These are phyloP conservation scores for Dicerorhinus sumatrensis DNA, from an alignment of 2,113 vertebrate genomes.

Conservation along the genomic window DNA sequence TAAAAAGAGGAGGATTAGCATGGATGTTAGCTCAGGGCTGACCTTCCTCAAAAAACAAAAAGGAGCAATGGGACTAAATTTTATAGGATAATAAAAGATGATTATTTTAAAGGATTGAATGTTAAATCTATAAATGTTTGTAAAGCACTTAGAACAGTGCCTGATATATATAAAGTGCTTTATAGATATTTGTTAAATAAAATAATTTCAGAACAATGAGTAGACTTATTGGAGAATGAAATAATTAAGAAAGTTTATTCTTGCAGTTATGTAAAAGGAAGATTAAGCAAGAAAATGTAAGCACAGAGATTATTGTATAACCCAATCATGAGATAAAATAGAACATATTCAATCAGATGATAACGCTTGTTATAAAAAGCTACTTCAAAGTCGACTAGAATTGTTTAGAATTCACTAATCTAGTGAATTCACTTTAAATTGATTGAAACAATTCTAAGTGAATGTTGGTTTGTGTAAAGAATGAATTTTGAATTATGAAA, in stretches of 20 bases:
- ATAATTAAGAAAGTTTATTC: not conserved
- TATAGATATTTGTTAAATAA: not conserved
- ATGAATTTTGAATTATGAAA: not conserved
- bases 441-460: not conserved
- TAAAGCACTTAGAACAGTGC: not conserved
- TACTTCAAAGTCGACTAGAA: not conserved
- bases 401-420: not conserved
- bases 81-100: not conserved
- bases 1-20: no score
- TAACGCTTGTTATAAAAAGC: not conserved
- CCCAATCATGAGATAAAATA: not conserved
- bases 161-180: not conserved
- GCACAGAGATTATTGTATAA: not conserved
- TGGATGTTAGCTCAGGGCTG: no score
- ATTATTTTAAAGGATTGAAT: not conserved
- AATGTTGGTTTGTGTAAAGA: not conserved
- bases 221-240: not conserved
- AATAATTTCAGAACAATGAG: not conserved
- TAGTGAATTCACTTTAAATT: not conserved
- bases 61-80: accelerated
- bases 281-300: not conserved
- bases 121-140: not conserved
- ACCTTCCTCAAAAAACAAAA: not conserved
- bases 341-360: not conserved
- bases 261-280: not conserved